phyloP scores from a whole-genome alignment of 1,140 invertebrate genomes.

The Drepana arcuata region DNA sequence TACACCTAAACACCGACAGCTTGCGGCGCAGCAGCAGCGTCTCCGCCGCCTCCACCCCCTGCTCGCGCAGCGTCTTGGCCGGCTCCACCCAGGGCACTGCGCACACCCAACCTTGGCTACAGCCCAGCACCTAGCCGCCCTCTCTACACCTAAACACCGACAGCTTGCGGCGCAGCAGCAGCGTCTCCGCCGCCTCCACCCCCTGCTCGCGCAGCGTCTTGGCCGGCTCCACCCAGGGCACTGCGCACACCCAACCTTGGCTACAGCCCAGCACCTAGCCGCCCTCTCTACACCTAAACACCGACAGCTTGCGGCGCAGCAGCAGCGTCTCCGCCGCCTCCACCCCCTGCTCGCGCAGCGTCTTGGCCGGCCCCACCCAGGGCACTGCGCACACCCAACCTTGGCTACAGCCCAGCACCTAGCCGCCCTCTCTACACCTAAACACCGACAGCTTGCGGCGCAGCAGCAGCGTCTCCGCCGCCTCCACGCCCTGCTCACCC shows the following conservation, averaged over 20 bases:
- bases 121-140: too few species aligned
- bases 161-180: conserved; percentile 94
- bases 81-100: conserved; percentile 99
- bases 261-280: too few species aligned
- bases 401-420: too few species aligned
- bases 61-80: conserved; percentile 95
- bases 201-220: conserved; percentile 98
- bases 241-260: conserved; percentile 64
- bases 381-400: conserved; percentile 78
- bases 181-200: conserved; percentile 92
- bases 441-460: conserved; percentile 96
- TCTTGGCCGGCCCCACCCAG: conserved; percentile 98
- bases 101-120: neutral
- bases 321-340: conserved; percentile 93
- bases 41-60: conserved; percentile 95
- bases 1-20: too few species aligned
- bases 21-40: conserved; percentile 93
- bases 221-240: conserved; percentile 98
- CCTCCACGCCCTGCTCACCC: conserved; percentile 97
- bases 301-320: conserved; percentile 94
- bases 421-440: too few species aligned
- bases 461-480: conserved; percentile 91
- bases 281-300: too few species aligned
- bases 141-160: too few species aligned
- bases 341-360: conserved; percentile 96